These are phyloP conservation scores for Thymelicus lineola DNA, from an alignment of 2,888 invertebrate species.

Conservation along the genomic window DNA sequence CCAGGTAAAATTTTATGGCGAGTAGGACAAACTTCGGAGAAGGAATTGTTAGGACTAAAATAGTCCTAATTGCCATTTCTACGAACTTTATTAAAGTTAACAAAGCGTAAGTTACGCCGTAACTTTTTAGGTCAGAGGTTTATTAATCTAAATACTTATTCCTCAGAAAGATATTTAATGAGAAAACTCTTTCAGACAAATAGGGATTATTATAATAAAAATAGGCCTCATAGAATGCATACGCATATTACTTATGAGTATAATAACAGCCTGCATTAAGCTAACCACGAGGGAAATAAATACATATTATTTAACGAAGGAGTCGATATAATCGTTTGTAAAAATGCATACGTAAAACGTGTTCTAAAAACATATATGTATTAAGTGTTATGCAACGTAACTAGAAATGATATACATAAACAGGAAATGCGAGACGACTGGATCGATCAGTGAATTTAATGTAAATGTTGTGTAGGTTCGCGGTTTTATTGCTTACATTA, in stretches of 20 bases:
- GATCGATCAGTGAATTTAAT: constrained; percentile 8
- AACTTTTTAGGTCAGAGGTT: constrained; percentile 4
- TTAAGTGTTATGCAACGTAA: constrained; percentile 7
- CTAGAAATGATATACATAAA: constrained; percentile 8
- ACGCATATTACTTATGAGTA: background rate
- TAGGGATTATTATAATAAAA: background rate
- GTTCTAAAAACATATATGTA: background rate
- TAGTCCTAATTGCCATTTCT: constrained; percentile 13
- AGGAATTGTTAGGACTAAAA: constrained; percentile 9
- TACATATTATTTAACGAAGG: constrained; percentile 4
- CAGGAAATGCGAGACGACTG: background rate
- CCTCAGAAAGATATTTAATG: too few relatives aligned
- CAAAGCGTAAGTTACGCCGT: background rate
- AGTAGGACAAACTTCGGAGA: constrained; percentile 8
- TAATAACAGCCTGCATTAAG: background rate
- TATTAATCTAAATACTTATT: background rate
- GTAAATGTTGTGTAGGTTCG: background rate
- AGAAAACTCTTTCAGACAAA: too few relatives aligned
- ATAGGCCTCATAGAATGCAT: background rate
- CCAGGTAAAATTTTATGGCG: constrained; percentile 1
- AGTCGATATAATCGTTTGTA: background rate
- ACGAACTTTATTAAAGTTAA: constrained; percentile 1
- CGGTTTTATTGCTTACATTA: background rate
- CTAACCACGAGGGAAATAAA: constrained; percentile 1
- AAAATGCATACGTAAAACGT: background rate